Conservation (phyloP, 2,888 invertebrate genomes). For the Schrankia costaestrigalis region DNA sequence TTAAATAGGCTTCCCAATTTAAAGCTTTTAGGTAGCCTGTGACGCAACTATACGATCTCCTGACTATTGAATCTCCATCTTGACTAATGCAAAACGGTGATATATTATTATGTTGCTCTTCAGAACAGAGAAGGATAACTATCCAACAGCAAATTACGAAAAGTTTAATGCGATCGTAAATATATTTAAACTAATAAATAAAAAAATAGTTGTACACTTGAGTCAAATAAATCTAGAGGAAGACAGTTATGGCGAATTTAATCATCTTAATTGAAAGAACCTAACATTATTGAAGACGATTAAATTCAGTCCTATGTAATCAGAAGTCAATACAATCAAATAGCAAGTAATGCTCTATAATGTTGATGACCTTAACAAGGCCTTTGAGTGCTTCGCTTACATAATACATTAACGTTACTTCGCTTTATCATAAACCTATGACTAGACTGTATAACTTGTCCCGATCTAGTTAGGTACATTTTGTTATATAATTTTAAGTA, state of each 20-base stretch:
- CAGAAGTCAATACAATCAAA: too few relatives aligned
- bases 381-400: too few relatives aligned
- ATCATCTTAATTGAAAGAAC: too few relatives aligned
- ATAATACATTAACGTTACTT: too few relatives aligned
- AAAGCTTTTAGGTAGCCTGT: conserved; percentile 13
- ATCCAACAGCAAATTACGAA: conserved; percentile 54
- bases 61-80: conserved; percentile 9
- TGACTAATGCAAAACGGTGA: conserved; percentile 56
- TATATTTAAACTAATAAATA: conserved; percentile 27
- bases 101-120: conserved; percentile 48
- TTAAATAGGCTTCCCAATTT: conserved; percentile 1
- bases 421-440: too few relatives aligned
- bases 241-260: too few relatives aligned
- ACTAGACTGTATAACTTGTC: too few relatives aligned
- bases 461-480: neutral
- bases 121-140: conserved; percentile 38
- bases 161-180: conserved; percentile 49
- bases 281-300: too few relatives aligned
- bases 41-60: conserved; percentile 33
- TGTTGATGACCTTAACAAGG: too few relatives aligned
- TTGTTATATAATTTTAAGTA: conserved; percentile 54
- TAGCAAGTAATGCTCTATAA: too few relatives aligned
- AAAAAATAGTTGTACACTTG: conserved; percentile 41
- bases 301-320: too few relatives aligned
- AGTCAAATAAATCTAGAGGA: conserved; percentile 24